phyloP scores from a whole-genome alignment of 2,888 invertebrate genomes.

The Microctonus brassicae region DNA sequence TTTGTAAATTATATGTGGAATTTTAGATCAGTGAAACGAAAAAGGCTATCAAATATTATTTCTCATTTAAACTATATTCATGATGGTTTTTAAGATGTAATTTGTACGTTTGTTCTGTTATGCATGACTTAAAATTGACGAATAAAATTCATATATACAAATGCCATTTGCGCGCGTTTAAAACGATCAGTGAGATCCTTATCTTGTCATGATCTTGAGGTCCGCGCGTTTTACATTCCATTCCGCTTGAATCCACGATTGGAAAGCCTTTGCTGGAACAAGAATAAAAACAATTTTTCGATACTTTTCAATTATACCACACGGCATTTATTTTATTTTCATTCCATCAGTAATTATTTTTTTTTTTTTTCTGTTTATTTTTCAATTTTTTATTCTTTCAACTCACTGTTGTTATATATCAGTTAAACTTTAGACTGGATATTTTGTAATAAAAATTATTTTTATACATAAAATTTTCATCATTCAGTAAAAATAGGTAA shows the following conservation, averaged over 20 bases:
- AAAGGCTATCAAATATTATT: background rate
- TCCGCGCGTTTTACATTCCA: slow-evolving; percentile 44
- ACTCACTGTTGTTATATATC: background rate
- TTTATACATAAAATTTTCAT: background rate
- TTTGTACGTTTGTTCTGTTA: slow-evolving; percentile 6
- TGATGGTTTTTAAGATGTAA: slow-evolving; percentile 7
- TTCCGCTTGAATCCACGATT: slow-evolving; percentile 41
- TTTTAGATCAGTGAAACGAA: background rate
- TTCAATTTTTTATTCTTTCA: slow-evolving; percentile 7
- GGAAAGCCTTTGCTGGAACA: slow-evolving; percentile 29
- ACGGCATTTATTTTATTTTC: background rate
- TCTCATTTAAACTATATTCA: background rate
- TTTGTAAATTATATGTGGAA: too few species aligned
- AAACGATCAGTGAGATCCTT: slow-evolving; percentile 41
- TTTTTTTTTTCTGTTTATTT: too few species aligned
- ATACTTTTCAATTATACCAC: slow-evolving; percentile 37
- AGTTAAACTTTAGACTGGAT: background rate
- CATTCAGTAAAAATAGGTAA: too few species aligned
- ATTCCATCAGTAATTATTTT: background rate
- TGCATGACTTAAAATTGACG: slow-evolving; percentile 32
- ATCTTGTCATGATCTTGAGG: slow-evolving; percentile 33
- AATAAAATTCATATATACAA: slow-evolving; percentile 36
- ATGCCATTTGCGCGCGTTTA: slow-evolving; percentile 33
- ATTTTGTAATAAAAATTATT: slow-evolving; percentile 14
- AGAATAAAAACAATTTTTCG: slow-evolving; percentile 39